Conservation (phyloP, 2,888 invertebrate genomes). For the Andricus curvator region DNA sequence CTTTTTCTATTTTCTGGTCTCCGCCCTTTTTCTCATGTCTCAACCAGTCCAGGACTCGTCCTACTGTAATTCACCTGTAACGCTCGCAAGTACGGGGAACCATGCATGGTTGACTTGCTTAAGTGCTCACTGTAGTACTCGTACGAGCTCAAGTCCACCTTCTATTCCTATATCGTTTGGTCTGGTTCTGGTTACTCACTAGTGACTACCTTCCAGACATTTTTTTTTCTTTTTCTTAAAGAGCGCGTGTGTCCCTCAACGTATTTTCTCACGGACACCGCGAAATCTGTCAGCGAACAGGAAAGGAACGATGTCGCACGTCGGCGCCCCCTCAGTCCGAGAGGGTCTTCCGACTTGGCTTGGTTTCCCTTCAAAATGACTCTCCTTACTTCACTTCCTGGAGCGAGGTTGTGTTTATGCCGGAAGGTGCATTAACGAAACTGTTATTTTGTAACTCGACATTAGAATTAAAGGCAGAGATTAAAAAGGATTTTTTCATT, state of each 20-base stretch:
- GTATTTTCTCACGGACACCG: conserved; percentile 54
- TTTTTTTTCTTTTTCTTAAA: not conserved
- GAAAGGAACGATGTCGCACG: conserved; percentile 43
- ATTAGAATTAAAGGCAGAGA: not conserved
- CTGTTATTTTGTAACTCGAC: not conserved
- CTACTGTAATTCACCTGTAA: conserved; percentile 65
- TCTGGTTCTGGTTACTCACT: conserved; percentile 39
- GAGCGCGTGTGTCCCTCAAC: conserved; percentile 40
- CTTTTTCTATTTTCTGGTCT: conserved; percentile 48
- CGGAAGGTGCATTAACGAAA: not conserved
- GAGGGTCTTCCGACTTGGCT: conserved; percentile 24
- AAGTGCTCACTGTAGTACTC: conserved; percentile 58
- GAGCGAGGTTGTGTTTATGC: not conserved
- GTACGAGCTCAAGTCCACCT: conserved; percentile 60
- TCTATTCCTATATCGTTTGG: no score
- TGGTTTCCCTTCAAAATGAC: conserved; percentile 6
- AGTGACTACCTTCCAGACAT: not conserved
- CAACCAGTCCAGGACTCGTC: conserved; percentile 55
- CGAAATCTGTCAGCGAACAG: conserved; percentile 43
- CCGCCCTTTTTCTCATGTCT: conserved; percentile 46
- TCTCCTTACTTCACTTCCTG: conserved; percentile 19
- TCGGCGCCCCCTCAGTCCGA: conserved; percentile 20
- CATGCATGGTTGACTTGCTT: conserved; percentile 72
- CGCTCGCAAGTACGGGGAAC: conserved; percentile 67
- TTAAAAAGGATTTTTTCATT: not conserved